Base-by-base conservation (phyloP, 2,113 vertebrate genomes). In the Coregonus clupeaformis region DNA sequence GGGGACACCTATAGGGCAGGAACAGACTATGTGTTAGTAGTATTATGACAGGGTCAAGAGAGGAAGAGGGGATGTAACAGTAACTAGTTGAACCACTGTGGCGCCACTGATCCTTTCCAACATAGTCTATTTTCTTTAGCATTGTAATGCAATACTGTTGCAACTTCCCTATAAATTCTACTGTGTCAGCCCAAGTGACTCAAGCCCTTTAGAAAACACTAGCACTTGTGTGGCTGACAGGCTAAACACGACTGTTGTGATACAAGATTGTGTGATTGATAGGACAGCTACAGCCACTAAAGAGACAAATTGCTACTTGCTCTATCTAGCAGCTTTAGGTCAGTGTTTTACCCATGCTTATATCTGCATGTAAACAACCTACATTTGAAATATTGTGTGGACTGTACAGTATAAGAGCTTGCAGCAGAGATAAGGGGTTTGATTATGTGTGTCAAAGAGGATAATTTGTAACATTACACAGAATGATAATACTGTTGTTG, bases 141-240 rank as follows among this genome's bases (percentile, higher is more conserved):
- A 71, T 83, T 85, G 82, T 82, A 78, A 76, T 83, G 65, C 36
- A 87, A 75, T 77, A 76, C 77, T 92, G 88, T 88, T 84, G 89
- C 90, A 91, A 92, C 90, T 92, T 92, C 91, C 91, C 79, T 73
- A 79, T 90, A 45, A 65, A 81, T 84, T 82, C 75, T 62, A 82
- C 85, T 75, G 80, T 84, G 84, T 89, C 86, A 89, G 87, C 77
- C 83, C 73, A 67, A 24, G 1, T 87, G 81, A 86, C 82, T 89
- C 80, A 88, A 82, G 78, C 73, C 69, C 57, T 76, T 64, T 72
- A 12, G 80, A 60, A 55, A 55, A 55, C 7, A 5, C 57, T 16
- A 22, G 20, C n/a, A 22, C 57, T 60, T 60, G 20, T 22, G 57
- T 60, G 49, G 49, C 57, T 22, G 57, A 7, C 57, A 6, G 6